Evolutionary conservation across 2,113 vertebrate genomes (phyloP), one percentile per base, ranked within the genome.

Genomic region (Eudyptes chrysolophus): DNA sequence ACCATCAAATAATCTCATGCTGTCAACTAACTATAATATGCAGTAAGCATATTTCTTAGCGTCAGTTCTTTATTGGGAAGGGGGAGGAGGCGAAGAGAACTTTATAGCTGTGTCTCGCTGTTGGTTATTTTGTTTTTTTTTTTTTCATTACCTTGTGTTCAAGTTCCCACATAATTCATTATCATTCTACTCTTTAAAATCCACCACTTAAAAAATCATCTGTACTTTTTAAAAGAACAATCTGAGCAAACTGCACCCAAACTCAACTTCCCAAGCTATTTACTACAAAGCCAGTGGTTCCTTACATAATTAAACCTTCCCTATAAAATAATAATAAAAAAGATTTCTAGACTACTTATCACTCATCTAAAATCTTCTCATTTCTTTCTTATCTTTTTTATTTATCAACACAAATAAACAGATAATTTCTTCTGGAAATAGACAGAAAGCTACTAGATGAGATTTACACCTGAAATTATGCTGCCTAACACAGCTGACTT

Each of bases 1-100:
- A 66, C 17, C 32, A 93, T 62, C 22, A 89, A 96, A 90, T 88
- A 90, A 95, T 95, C 55, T 79, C 40, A 71, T 54, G 65, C 57
- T 87, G 29, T 84, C 93, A 90, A 44, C 16, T 87, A 61, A 70
- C 34, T 71, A 48, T 44, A 94, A 87, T 26, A 71, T 9, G 3
- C 11, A 81, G 19, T 65, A 87, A 78, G 36, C 36, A 36, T 36
- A 36, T 79, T 85, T 69, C 40, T 78, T 76, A 92, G 11, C 2
- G 0, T 38, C 57, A 66, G 1, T 48, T 92, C 55, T 76, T 89
- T 89, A 58, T 26, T 76, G 16, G n/a, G 42, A 90, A 93, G 51
- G 21, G 16, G 25, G 18, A 82, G 38, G 19, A 65, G 10, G 11
- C 4, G 9, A 80, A 82, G 6, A 54, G 10, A 81, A 74, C 27